Conservation (phyloP, 2,888 invertebrate genomes). For the Sipha maydis region DNA sequence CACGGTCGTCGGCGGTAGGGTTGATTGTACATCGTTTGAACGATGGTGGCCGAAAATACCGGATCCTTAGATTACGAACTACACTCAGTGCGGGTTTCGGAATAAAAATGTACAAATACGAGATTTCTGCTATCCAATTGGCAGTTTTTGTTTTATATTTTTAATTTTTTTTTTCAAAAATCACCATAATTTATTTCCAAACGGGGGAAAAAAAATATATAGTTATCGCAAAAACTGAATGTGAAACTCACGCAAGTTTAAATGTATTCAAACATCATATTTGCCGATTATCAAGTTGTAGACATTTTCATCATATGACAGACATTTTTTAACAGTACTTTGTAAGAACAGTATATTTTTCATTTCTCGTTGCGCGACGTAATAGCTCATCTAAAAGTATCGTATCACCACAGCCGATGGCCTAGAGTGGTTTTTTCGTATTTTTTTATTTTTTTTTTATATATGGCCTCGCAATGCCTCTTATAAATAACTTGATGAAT, state of each 20-base stretch:
- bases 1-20: too few species aligned
- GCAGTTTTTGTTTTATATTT: too few species aligned
- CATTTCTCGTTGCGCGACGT: neutral
- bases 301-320: neutral
- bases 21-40: too few species aligned
- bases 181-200: too few species aligned
- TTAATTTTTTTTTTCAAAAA: too few species aligned
- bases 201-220: too few species aligned
- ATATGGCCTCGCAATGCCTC: neutral
- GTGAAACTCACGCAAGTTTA: neutral
- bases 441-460: neutral
- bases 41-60: too few species aligned
- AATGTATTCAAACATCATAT: conserved; percentile 15
- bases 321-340: neutral
- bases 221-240: neutral
- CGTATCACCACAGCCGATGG: too few species aligned
- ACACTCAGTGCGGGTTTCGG: too few species aligned
- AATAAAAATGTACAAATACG: too few species aligned
- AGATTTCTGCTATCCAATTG: too few species aligned
- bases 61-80: too few species aligned
- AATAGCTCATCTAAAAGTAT: neutral
- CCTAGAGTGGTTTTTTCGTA: neutral
- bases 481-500: neutral
- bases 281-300: neutral
- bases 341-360: neutral